These are phyloP conservation scores for Trachelus stipa DNA, from an alignment of 2,888 invertebrate species.

Conservation along the genomic window DNA sequence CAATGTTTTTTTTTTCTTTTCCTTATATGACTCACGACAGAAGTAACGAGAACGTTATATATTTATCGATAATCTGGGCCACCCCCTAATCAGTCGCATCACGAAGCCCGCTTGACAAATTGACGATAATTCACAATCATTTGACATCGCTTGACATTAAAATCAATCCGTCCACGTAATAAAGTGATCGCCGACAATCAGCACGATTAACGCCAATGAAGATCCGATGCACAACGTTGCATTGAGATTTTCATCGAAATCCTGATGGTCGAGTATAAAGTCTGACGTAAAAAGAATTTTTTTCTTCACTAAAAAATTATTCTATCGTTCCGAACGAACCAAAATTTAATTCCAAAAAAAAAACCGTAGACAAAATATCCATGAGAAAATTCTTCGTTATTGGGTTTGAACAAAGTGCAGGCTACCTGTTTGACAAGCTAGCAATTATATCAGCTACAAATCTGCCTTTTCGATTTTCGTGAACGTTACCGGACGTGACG, in stretches of 20 bases:
- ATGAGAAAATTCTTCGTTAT: background rate
- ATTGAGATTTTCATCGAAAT: constrained; percentile 34
- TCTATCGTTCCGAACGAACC: no score
- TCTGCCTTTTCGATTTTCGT: background rate
- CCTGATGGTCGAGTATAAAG: background rate
- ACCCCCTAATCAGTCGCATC: constrained; percentile 15
- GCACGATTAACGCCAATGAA: constrained; percentile 59
- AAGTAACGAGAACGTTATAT: background rate
- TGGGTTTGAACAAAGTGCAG: background rate
- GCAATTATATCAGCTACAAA: background rate
- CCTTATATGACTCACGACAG: background rate
- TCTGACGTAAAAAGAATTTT: no score
- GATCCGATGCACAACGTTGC: constrained; percentile 51
- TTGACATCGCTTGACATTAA: constrained; percentile 64
- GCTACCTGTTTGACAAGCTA: background rate
- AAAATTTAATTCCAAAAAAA: background rate
- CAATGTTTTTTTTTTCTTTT: background rate
- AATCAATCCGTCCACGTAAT: constrained; percentile 63
- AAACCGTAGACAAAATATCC: background rate
- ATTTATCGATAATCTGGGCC: constrained; percentile 23
- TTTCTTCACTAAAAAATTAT: no score
- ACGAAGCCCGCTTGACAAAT: constrained; percentile 47
- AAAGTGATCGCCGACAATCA: constrained; percentile 62
- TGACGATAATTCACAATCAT: constrained; percentile 60
- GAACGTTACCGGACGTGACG: background rate